These are phyloP conservation scores for Tangara arthus DNA, from an alignment of 2,797 vertebrate species.

Conservation along the genomic window DNA sequence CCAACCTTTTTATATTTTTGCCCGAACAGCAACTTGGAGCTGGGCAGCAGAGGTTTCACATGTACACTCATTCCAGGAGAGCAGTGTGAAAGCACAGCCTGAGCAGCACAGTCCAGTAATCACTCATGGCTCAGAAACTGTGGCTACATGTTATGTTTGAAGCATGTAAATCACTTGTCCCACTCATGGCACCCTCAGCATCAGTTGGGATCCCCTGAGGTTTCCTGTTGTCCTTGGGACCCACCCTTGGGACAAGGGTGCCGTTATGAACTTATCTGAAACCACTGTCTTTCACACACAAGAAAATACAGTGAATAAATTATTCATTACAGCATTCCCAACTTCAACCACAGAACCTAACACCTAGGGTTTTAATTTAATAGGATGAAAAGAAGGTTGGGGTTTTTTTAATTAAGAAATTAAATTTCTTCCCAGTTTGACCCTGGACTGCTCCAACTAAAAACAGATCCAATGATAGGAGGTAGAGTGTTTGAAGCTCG, in stretches of 20 bases:
- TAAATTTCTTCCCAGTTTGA: constrained; percentile 19
- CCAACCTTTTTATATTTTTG: background rate
- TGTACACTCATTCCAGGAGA: rapidly evolving
- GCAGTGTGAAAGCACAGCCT: rapidly evolving
- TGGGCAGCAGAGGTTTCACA: background rate
- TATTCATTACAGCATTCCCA: background rate
- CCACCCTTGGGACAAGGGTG: background rate
- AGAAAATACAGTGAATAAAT: background rate
- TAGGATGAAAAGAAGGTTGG: background rate
- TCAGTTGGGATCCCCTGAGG: rapidly evolving
- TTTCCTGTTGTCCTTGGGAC: background rate
- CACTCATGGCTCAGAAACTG: background rate
- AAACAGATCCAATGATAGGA: background rate
- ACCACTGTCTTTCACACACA: background rate
- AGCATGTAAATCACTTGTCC: background rate
- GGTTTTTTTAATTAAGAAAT: background rate
- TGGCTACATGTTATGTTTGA: background rate
- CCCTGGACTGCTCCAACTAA: background rate
- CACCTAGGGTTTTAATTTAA: constrained; percentile 13
- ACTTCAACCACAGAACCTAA: background rate
- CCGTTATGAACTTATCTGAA: background rate
- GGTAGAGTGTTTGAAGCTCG: background rate
- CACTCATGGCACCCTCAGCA: background rate
- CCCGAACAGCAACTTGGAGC: background rate
- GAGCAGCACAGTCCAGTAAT: background rate